Base-by-base conservation (phyloP, 1,140 invertebrate species). In the Drosophila mojavensis region DNA sequence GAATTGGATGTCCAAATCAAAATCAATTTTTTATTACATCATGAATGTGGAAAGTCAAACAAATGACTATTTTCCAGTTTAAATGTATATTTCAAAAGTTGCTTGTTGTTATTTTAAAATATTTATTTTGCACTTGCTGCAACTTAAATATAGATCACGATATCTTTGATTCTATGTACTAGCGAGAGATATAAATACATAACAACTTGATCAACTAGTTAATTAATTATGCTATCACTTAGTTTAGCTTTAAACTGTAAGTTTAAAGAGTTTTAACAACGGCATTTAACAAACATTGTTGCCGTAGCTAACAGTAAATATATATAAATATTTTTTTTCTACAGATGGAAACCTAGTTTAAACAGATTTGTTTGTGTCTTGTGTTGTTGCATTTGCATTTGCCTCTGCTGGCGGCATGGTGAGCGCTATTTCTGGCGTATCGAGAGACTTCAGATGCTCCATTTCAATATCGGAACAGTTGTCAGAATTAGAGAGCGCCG, bases 381-480 rank as follows among this genome's bases (percentile, higher is more conserved):
- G 79, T 71, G 72, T 69, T 84, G 77, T 60, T 60, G 58, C 45
- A 54, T 50, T 60, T 58, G 65, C 67, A 26, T 50, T 60, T 24
- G 73, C 26, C 24, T 83, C 77, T 56, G 72, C 67, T 9, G 79
- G 13, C 30, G 75, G 75, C 41, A 75, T 71, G 20, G 59, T 71
- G 39, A 86, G 75, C 51, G 61, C 63, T 10, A 79, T 75, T 36
- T 79, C 54, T 28, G 65, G 50, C 50, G 76, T 67, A 17, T 80
- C 60, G 58, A 82, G 71, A 15, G 73, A 68, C 61, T 91, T 91
- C 6, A 91, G 82, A 53, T 91, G 81, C 56, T 91, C 91, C 85
- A 92, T 83, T 90, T 92, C 91, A 45, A 92, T 92, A 39, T 92
- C 91, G 7, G 91, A 92, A 56, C 91, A 91, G 73, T 91, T 92